phyloP scores from a whole-genome alignment of 2,797 vertebrate genomes.

The Argya squamiceps region DNA sequence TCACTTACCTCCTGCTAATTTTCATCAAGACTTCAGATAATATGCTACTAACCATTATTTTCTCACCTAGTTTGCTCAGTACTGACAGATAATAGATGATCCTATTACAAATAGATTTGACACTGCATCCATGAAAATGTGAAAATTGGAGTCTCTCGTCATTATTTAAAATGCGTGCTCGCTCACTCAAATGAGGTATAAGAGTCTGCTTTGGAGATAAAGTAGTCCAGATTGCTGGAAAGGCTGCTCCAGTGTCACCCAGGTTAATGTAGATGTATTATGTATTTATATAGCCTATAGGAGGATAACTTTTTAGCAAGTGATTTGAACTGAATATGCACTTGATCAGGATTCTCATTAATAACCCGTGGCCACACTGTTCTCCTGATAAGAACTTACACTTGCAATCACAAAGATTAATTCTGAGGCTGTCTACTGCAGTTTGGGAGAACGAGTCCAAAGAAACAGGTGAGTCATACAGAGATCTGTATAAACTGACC shows the following conservation, averaged over 20 bases:
- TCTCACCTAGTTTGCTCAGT: conserved; percentile 67
- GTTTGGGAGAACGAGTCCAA: not conserved
- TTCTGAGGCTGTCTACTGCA: not conserved
- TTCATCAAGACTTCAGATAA: conserved; percentile 46
- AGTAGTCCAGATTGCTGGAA: conserved; percentile 54
- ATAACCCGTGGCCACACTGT: not conserved
- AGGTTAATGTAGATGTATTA: conserved; percentile 71
- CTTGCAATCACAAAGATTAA: conserved; percentile 41
- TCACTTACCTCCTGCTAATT: conserved; percentile 48
- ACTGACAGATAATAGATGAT: conserved; percentile 75
- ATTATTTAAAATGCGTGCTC: conserved; percentile 71
- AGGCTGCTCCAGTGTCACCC: conserved; percentile 52
- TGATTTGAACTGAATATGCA: conserved; percentile 53
- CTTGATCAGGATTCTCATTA: conserved; percentile 61
- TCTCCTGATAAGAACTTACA: not conserved
- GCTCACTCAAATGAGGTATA: conserved; percentile 65
- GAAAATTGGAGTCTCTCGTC: conserved; percentile 71
- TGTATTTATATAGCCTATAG: conserved; percentile 65
- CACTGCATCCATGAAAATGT: conserved; percentile 62
- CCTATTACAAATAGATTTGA: conserved; percentile 73
- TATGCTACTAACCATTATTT: conserved; percentile 65
- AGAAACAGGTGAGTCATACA: not conserved
- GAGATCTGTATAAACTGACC: not conserved
- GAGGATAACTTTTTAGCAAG: conserved; percentile 52
- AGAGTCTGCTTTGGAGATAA: conserved; percentile 66